These are phyloP conservation scores for Zele albiditarsus DNA, from an alignment of 2,888 invertebrate genomes.

Conservation along the genomic window DNA sequence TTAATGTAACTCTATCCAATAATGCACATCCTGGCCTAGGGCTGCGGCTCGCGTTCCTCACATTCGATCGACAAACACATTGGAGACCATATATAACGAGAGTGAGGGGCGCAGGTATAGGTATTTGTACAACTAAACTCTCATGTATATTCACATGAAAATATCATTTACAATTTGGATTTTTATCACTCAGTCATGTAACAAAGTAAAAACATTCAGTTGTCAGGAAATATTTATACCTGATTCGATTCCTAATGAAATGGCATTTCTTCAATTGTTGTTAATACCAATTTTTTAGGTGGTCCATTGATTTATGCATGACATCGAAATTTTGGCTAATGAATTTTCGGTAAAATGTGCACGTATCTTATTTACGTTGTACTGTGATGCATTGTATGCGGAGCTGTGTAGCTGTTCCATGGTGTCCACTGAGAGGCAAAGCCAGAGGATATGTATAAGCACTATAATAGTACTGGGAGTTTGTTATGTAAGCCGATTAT, in stretches of 20 bases:
- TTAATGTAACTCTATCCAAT: conserved; percentile 72
- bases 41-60: conserved; percentile 53
- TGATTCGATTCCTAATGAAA: background rate
- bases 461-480: conserved; percentile 45
- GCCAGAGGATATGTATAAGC: conserved; percentile 58
- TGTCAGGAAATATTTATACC: background rate
- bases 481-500: conserved; percentile 71
- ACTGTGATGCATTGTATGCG: conserved; percentile 20
- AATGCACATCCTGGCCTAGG: conserved; percentile 71
- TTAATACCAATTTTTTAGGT: background rate
- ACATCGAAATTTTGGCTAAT: background rate
- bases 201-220: too few relatives aligned
- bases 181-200: background rate
- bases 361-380: background rate
- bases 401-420: conserved; percentile 18
- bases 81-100: conserved; percentile 10
- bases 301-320: background rate
- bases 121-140: conserved; percentile 24
- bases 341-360: too few relatives aligned
- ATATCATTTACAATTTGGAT: background rate
- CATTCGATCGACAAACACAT: conserved; percentile 43
- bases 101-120: conserved; percentile 20
- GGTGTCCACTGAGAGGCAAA: conserved; percentile 32
- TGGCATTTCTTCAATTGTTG: background rate
- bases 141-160: background rate